These are phyloP conservation scores for Zele albiditarsus DNA, from an alignment of 2,888 invertebrate species.

Conservation along the genomic window DNA sequence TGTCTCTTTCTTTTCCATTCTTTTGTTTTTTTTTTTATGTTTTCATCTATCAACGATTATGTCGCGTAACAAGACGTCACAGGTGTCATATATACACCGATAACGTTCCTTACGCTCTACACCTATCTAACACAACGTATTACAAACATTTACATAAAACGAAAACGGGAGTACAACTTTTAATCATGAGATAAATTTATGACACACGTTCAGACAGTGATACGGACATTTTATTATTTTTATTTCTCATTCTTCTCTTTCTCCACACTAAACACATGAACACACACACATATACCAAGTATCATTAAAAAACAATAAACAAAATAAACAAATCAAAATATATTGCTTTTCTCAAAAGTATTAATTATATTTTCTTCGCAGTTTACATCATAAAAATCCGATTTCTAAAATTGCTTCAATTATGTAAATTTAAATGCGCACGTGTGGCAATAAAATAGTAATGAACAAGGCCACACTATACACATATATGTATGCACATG, in stretches of 20 bases:
- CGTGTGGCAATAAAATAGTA: constrained; percentile 19
- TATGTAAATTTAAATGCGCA: constrained; percentile 8
- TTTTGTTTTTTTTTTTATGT: not conserved
- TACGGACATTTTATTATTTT: not conserved
- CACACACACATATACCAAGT: not conserved
- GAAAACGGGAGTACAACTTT: constrained; percentile 60
- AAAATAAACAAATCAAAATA: not conserved
- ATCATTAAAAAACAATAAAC: not conserved
- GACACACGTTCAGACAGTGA: constrained; percentile 38
- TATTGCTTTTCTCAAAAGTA: not conserved
- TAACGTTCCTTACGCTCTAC: constrained; percentile 19
- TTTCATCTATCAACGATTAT: not conserved
- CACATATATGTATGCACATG: not conserved
- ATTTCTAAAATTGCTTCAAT: not conserved
- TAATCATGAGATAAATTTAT: constrained; percentile 65
- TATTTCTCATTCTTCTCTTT: not conserved
- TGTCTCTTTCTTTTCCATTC: too few relatives aligned
- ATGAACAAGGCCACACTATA: constrained; percentile 5
- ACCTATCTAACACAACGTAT: constrained; percentile 14
- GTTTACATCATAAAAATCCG: not conserved
- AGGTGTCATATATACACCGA: constrained; percentile 7
- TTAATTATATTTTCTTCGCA: not conserved
- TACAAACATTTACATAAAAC: constrained; percentile 67
- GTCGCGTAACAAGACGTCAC: not conserved
- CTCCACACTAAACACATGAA: not conserved